Base-by-base conservation (phyloP, 2,797 vertebrate species). In the Apogon talboti region DNA sequence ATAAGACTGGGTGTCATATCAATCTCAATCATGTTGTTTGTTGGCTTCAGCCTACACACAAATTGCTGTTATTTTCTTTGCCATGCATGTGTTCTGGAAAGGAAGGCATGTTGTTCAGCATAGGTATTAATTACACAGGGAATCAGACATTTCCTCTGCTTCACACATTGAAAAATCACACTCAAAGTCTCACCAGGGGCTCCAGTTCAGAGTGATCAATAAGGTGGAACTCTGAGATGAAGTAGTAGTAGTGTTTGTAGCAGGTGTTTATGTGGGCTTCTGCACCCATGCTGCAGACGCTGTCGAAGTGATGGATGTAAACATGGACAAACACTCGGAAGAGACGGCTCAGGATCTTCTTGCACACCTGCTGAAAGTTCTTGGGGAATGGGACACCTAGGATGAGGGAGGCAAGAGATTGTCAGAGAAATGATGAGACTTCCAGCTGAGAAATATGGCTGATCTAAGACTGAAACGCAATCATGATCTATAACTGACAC, bases 221-320 rank as follows among this genome's bases (percentile, higher is more conserved):
- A 56, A 99, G 95, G 90, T 95, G 96, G 93, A 99, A 99, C 90
- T 98, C 97, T 0, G 91, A 94, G 89, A 98, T 98, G 93, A 99
- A 99, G 90, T 95, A 99, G 88, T 98, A 99, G 87, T 98, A 99
- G 87, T 99, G 97, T 78, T 99, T 99, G 94, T 99, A 99, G 92
- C 98, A 99, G 87, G 98, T 99, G 83, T 99, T 99, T 91, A 99
- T 97, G 0, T 99, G 98, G 2, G 98, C 98, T 82, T 99, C 98
- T 0, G 98, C 97, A 4, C 98, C 98, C 95, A 99, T 98, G 83
- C 90, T 96, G 89, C 97, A 97, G 90, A 99, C 93, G 83, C 95
- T 96, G 89, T 99, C 98, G 51, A 99, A 99, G 89, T 99, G 98
- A 88, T 99, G 98, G 90, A 99, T 99, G 93, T 99, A 99, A 85